These are phyloP conservation scores for Chorisops tibialis DNA, from an alignment of 2,888 invertebrate genomes.

Conservation along the genomic window DNA sequence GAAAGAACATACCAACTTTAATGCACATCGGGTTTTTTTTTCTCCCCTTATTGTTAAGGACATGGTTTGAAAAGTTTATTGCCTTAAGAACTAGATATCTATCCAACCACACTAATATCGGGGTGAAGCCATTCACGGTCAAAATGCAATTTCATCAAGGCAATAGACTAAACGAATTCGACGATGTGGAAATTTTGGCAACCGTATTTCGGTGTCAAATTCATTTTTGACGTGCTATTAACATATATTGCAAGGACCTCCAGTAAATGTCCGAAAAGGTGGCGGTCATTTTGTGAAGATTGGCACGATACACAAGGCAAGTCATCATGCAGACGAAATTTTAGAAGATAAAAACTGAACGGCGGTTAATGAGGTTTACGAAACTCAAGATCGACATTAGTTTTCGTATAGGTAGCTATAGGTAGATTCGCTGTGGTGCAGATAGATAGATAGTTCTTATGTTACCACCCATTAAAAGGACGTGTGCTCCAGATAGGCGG, in stretches of 20 bases:
- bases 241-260: not conserved
- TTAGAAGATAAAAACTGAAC: conserved; percentile 7
- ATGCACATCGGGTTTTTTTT: too few relatives aligned
- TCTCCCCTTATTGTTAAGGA: too few relatives aligned
- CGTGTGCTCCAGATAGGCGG: conserved; percentile 26
- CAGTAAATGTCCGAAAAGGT: not conserved
- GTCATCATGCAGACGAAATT: conserved; percentile 8
- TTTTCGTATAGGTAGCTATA: not conserved
- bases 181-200: conserved; percentile 19
- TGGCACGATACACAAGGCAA: conserved; percentile 9
- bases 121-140: conserved; percentile 15
- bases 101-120: conserved; percentile 5
- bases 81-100: too few relatives aligned
- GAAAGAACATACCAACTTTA: too few relatives aligned
- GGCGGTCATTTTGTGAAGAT: conserved; percentile 20
- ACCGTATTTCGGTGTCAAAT: conserved; percentile 24
- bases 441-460: conserved; percentile 6
- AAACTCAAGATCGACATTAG: not conserved
- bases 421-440: not conserved
- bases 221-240: conserved; percentile 1
- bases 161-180: conserved; percentile 11
- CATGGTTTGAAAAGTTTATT: too few relatives aligned
- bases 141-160: conserved; percentile 9
- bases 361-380: conserved; percentile 16
- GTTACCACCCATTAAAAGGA: conserved; percentile 23